These are phyloP conservation scores for Mantis religiosa DNA, from an alignment of 2,888 invertebrate species.

Conservation along the genomic window DNA sequence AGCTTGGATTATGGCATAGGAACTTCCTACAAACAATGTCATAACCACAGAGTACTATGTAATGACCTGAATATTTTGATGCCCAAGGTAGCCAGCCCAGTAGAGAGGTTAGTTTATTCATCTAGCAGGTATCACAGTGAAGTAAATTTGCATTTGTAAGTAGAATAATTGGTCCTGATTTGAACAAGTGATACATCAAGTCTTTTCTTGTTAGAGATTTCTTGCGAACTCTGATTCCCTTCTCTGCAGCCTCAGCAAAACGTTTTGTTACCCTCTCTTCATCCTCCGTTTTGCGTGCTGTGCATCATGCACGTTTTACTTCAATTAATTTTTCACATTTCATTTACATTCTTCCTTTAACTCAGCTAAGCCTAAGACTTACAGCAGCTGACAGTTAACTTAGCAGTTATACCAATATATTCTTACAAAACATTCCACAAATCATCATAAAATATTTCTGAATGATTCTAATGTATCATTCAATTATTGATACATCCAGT, in stretches of 20 bases:
- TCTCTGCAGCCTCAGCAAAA: slow-evolving; percentile 52
- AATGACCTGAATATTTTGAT: slow-evolving; percentile 53
- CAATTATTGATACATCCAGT: too few species aligned
- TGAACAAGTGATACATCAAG: slow-evolving; percentile 55
- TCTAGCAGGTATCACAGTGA: slow-evolving; percentile 62
- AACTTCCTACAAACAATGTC: slow-evolving; percentile 50
- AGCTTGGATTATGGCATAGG: slow-evolving; percentile 68
- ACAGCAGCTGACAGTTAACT: too few species aligned
- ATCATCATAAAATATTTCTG: too few species aligned
- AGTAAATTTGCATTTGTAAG: slow-evolving; percentile 67
- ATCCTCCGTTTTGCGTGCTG: slow-evolving; percentile 44
- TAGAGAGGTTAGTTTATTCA: slow-evolving; percentile 40
- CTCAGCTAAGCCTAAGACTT: too few species aligned
- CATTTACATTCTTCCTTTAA: background rate
- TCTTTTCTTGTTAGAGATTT: slow-evolving; percentile 50
- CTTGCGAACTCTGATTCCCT: slow-evolving; percentile 51
- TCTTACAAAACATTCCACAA: too few species aligned
- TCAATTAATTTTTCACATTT: background rate
- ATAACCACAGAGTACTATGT: slow-evolving; percentile 64
- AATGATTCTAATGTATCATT: too few species aligned
- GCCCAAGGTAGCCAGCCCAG: slow-evolving; percentile 24
- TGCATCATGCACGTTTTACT: background rate
- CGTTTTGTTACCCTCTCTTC: slow-evolving; percentile 56
- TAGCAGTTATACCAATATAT: too few species aligned
- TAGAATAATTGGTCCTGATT: slow-evolving; percentile 59